A percentile compares a stretch with the other conserved stretches of the same genome.
phyloP scores from a whole-genome alignment of 2,113 vertebrate genomes.

The Haplochromis vanheusdeni region DNA sequence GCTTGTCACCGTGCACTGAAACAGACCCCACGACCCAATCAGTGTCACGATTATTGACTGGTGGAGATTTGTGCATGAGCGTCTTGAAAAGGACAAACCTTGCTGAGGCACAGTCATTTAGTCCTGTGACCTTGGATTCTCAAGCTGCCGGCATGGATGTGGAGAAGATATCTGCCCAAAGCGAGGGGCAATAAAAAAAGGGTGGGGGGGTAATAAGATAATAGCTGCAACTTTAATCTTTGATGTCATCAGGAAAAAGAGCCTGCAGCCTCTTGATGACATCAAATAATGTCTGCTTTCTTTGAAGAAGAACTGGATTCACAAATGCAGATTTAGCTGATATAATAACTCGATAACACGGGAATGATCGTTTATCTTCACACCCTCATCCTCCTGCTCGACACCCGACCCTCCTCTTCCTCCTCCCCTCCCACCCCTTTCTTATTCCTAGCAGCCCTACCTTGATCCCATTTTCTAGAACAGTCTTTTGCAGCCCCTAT shows the following conservation, averaged over 20 bases:
- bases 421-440: not conserved
- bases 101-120: not conserved
- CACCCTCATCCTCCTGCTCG: not conserved
- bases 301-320: not conserved
- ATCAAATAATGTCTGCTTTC: constrained; percentile 26
- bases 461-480: constrained; percentile 52
- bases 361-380: constrained; percentile 9
- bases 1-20: not conserved
- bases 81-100: not conserved
- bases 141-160: not conserved
- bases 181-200: not conserved
- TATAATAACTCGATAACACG: not conserved
- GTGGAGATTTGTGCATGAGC: not conserved
- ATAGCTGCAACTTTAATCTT: constrained; percentile 33
- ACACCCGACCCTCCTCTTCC: not conserved
- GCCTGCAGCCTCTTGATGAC: constrained; percentile 50
- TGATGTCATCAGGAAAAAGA: constrained; percentile 33
- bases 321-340: not conserved
- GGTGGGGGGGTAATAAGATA: not conserved
- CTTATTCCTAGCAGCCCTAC: constrained; percentile 18
- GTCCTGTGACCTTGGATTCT: constrained; percentile 49
- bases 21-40: not conserved
- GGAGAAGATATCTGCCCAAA: not conserved
- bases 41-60: not conserved
- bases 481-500: constrained; percentile 23